Evolutionary conservation across 2,113 vertebrate species (phyloP), one percentile per base, ranked within the genome.

Genomic region (Neolamprologus falcicula): DNA sequence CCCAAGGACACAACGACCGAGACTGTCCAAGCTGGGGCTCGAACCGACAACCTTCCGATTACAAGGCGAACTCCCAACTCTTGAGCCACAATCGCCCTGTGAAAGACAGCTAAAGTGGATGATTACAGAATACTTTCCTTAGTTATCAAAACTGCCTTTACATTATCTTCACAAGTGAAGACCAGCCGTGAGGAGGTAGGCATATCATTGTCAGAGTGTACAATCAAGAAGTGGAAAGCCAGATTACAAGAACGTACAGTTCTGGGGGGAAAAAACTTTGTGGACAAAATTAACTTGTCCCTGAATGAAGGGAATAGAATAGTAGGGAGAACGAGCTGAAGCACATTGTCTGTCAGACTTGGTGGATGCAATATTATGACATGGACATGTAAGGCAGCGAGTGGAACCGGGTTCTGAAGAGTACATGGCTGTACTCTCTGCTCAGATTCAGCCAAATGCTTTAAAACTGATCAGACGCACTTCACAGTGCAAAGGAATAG

Each of bases 191-290:
- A 37, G 31, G 9, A 37, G 10, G 61, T 0, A 66, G 4, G 33
- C 33, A n/a, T 37, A 2, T 26, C 0, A 42, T 71, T 42, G 35
- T 71, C n/a, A 71, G 31, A 66, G 33, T 37, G 1, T 37, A 45
- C 40, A 45, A 42, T 73, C 37, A 73, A 73, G 68, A 73, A 73
- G 1, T 28, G 24, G 40, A 47, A 73, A 16, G 4, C 21, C 21
- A 73, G 14, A 26, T 73, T 73, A 71, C 21, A 73, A 73, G 40
- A 26, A 16, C 5, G 13, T 26, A 45, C 14, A 0, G 68, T 28
- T 17, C 40, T 10, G 13, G 40, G 9, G 2, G 0, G 0, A 10
- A 24, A 71, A 26, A 71, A 1, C 7, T 73, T 16, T 45, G 1
- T 45, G 37, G 37, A 71, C 13, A 71, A 71, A 24, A 9, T 71